Conservation (phyloP, 1,140 invertebrate species). For the Calephelis virginiensis region DNA sequence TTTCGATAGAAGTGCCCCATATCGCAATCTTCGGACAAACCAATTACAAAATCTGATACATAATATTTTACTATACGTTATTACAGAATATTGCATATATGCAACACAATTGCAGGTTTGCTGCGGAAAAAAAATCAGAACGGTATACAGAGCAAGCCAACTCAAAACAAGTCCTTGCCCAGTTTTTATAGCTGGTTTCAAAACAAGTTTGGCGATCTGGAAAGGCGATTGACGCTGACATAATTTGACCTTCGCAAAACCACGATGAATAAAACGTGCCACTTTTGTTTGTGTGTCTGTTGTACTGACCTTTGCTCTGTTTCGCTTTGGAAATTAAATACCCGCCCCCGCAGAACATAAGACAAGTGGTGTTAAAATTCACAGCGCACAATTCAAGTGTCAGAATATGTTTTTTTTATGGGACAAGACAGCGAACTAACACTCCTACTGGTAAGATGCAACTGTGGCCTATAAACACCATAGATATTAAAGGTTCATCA, state of each 20-base stretch:
- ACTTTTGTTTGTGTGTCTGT: conserved; percentile 18
- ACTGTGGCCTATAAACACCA: too few relatives aligned
- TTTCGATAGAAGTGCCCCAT: too few relatives aligned
- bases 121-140: conserved; percentile 14
- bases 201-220: conserved; percentile 45
- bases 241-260: conserved; percentile 46
- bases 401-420: too few relatives aligned
- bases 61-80: too few relatives aligned
- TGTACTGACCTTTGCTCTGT: conserved; percentile 5
- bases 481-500: too few relatives aligned
- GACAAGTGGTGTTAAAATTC: too few relatives aligned
- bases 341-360: neutral
- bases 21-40: too few relatives aligned
- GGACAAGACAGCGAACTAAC: too few relatives aligned
- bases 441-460: too few relatives aligned
- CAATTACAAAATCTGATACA: too few relatives aligned
- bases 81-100: neutral
- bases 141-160: conserved; percentile 2
- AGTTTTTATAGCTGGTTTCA: conserved; percentile 22
- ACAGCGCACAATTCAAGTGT: too few relatives aligned
- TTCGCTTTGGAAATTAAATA: neutral
- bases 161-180: conserved; percentile 13
- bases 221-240: conserved; percentile 49
- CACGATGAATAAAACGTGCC: conserved; percentile 40
- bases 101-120: conserved; percentile 4